A percentile compares a stretch with the other conserved stretches of the same genome.
These are phyloP conservation scores for Laticauda colubrina DNA, from an alignment of 2,113 vertebrate species.

Conservation along the genomic window DNA sequence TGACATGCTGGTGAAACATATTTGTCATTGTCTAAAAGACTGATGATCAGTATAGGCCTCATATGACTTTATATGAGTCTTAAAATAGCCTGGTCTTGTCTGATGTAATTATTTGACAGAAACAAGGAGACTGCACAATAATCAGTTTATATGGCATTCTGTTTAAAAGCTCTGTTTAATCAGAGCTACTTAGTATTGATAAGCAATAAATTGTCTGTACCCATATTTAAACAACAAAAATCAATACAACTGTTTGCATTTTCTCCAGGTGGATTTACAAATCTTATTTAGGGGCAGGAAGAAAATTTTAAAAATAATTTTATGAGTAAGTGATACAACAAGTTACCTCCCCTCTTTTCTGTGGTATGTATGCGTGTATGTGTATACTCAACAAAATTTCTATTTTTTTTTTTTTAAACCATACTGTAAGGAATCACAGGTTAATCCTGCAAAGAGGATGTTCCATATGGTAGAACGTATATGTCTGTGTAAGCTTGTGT, in stretches of 20 bases:
- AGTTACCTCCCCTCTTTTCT: too few species aligned
- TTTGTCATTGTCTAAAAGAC: conserved; percentile 15
- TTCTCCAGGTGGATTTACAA: not conserved
- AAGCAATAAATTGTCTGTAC: not conserved
- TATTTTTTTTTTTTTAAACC: not conserved
- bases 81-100: conserved; percentile 50
- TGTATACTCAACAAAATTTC: not conserved
- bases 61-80: conserved; percentile 54
- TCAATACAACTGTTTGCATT: not conserved
- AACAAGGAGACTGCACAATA: conserved; percentile 35
- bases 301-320: rapidly evolving
- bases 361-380: not conserved
- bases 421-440: not conserved
- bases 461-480: not conserved
- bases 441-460: not conserved
- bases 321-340: not conserved
- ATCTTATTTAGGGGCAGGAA: not conserved
- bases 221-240: conserved; percentile 1
- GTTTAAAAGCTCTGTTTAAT: conserved; percentile 37
- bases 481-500: not conserved
- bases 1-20: conserved; percentile 38
- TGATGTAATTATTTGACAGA: conserved; percentile 64
- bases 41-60: conserved; percentile 45
- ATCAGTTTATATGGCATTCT: conserved; percentile 34
- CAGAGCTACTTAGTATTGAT: conserved; percentile 21